phyloP scores from a whole-genome alignment of 2,888 invertebrate genomes.

The Ophioninae sp. region DNA sequence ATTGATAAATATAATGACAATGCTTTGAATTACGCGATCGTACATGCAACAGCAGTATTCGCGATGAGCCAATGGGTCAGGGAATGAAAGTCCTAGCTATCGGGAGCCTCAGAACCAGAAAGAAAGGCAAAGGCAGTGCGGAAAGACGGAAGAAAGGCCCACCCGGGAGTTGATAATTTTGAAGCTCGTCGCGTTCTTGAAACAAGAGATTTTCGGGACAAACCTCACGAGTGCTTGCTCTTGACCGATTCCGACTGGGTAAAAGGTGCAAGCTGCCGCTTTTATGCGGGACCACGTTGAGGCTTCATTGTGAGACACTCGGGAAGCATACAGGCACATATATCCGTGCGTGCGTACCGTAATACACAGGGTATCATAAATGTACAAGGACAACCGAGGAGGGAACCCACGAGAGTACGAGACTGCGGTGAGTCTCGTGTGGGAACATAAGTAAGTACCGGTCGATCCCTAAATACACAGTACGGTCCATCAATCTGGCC shows the following conservation, averaged over 20 bases:
- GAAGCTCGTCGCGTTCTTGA: constrained; percentile 56
- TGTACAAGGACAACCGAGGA: constrained; percentile 26
- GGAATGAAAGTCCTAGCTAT: constrained; percentile 1
- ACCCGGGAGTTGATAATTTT: constrained; percentile 7
- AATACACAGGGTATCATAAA: constrained; percentile 9
- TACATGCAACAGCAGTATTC: not conserved
- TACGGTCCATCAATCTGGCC: constrained; percentile 80
- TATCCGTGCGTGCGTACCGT: constrained; percentile 6
- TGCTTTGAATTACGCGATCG: not conserved
- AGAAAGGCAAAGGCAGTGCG: no score
- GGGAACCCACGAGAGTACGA: constrained; percentile 46
- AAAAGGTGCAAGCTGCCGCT: constrained; percentile 50
- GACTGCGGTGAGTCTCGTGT: constrained; percentile 58
- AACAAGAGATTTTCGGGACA: constrained; percentile 54
- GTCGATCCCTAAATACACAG: constrained; percentile 73
- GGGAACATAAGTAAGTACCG: constrained; percentile 70
- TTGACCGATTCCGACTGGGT: not conserved
- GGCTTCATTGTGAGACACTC: constrained; percentile 56
- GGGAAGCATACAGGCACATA: constrained; percentile 28
- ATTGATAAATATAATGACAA: not conserved
- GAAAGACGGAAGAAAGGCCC: not conserved
- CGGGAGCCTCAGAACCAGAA: not conserved
- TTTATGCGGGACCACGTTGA: constrained; percentile 42
- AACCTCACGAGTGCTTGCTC: constrained; percentile 36
- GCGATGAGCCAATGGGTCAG: not conserved